phyloP scores from a whole-genome alignment of 1,140 invertebrate species.

The Druon quercuslanigerum region DNA sequence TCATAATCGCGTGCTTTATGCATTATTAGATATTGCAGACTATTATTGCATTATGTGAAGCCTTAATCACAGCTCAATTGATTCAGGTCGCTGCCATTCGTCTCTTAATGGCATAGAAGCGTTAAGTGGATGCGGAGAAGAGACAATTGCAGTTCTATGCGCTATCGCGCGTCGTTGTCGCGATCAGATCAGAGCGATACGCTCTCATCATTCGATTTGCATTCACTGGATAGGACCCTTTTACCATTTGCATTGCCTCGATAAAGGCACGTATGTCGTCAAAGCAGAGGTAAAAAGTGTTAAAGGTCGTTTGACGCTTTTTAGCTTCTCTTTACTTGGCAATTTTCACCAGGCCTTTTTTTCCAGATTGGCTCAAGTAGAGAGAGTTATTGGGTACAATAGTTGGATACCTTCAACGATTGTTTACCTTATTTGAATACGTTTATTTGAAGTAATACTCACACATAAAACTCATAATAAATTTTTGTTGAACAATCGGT shows the following conservation, averaged over 20 bases:
- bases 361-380: not conserved
- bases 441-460: no score
- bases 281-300: not conserved
- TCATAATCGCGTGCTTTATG: not conserved
- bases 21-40: conserved; percentile 19
- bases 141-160: conserved; percentile 27
- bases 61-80: conserved; percentile 27
- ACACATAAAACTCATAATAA: no score
- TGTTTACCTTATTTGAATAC: no score
- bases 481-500: no score
- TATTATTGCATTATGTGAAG: conserved; percentile 22
- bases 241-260: not conserved
- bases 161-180: conserved; percentile 9
- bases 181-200: conserved; percentile 5
- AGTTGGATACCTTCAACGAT: no score
- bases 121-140: conserved; percentile 16
- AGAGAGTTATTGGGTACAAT: no score
- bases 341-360: not conserved
- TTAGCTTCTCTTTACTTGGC: not conserved
- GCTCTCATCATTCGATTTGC: not conserved
- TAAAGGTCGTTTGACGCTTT: conserved; percentile 1
- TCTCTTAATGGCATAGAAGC: conserved; percentile 26
- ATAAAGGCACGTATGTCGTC: not conserved
- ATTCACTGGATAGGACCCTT: not conserved
- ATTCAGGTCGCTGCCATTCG: conserved; percentile 21